Evolutionary conservation across 2,113 vertebrate species (phyloP), one percentile per base, ranked within the genome.

Genomic region (Protobothrops mucrosquamatus): DNA sequence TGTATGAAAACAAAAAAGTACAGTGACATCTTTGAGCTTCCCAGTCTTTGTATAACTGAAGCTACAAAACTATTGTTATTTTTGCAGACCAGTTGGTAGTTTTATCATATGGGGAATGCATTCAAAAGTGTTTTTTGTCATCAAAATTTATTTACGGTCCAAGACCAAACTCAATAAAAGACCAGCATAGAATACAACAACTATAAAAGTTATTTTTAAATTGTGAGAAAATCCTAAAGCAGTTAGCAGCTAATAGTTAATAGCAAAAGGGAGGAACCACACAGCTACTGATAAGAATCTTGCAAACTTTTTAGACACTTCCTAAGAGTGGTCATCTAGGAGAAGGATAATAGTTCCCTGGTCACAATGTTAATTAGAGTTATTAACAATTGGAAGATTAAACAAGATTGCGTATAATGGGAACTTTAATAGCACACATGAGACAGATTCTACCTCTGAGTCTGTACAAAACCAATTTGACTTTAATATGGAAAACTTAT

Each of bases 1-100:
- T 93, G 89, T 87, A 90, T 87, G 55, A 64, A 93, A 85, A 93
- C 89, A 90, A 93, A 93, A 15, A 89, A 43, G 46, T 89, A 43
- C 69, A 2, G 23, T 43, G 23, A 56, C 56, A 90, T 57, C 46
- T 90, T 87, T 93, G 89, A 93, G n/a, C 56, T 87, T 43, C 43
- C 29, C 7, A 52, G 69, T 39, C 88, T n/a, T 85, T n/a, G 34
- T 90, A 90, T 85, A 90, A 87, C 55, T 26, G 46, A 61, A 86
- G 85, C 92, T 90, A 90, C 74, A 90, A 86, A 89, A n/a, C 55
- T 64, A 34, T 64, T 87, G 43, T 54, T 86, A 46, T 24, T 59
- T 52, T 22, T 87, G 12, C 9, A 61, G 20, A 85, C 34, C n/a
- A 87, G 86, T 57, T 85, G 24, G 15, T 24, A 43, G 29, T 90